A percentile compares a stretch with the other conserved stretches of the same genome.
Evolutionary conservation across 2,888 invertebrate species (phyloP).

Genomic region (Drosophila mulleri): DNA sequence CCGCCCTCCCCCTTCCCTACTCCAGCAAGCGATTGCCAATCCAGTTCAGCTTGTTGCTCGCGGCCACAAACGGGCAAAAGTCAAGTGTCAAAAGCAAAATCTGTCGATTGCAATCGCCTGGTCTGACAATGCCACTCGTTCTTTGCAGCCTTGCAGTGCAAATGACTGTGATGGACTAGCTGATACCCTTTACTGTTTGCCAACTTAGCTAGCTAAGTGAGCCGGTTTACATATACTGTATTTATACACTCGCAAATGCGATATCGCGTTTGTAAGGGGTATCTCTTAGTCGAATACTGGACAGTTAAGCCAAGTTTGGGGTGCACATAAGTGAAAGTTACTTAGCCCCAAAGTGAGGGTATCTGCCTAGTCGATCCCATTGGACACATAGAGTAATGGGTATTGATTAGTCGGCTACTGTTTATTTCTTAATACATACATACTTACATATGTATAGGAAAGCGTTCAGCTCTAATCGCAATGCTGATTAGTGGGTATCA

Average conservation of each 20-base stretch:
- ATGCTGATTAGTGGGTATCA: not conserved
- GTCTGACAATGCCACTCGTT: not conserved
- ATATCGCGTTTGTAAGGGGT: not conserved
- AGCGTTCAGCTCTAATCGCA: not conserved
- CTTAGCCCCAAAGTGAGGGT: not conserved
- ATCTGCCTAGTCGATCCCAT: not conserved
- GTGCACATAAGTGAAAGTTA: not conserved
- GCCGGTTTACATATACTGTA: not conserved
- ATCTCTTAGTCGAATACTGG: not conserved
- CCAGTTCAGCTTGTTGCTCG: not conserved
- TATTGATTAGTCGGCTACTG: not conserved
- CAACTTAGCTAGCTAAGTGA: not conserved
- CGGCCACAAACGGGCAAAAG: conserved; percentile 1
- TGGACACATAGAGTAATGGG: not conserved
- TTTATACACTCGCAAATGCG: not conserved
- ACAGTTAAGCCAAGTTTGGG: too few species aligned
- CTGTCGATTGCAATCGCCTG: not conserved
- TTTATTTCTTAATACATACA: too few species aligned
- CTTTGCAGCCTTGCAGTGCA: not conserved
- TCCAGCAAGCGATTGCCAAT: not conserved
- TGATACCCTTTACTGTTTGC: not conserved
- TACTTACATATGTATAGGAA: not conserved
- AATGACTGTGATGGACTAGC: not conserved
- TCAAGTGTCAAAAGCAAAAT: conserved; percentile 1
- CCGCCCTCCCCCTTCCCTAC: too few species aligned